Evolutionary conservation across 2,797 vertebrate genomes (phyloP), one percentile per base, ranked within the genome.

Genomic region (Zenarchopterus dispar): DNA sequence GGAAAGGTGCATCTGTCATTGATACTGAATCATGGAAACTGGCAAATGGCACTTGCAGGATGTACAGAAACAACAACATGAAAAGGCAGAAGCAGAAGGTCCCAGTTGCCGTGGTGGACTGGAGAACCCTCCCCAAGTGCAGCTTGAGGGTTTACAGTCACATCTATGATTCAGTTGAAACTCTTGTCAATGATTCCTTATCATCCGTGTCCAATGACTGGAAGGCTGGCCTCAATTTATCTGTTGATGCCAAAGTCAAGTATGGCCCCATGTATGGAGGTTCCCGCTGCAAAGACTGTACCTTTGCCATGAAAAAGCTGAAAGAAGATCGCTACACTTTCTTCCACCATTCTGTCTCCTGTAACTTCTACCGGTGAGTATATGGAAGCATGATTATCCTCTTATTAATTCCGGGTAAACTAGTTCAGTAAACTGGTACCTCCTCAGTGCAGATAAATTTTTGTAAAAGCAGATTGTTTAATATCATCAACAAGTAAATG

Each of bases 301-400:
- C 7, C 1, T 87, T 78, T 47, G 82, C 36, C 0, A 84, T 82
- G 77, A 0, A 24, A 23, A 89, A 87, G 59, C 86, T 87, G 2
- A 91, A 91, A 68, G 6, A 71, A 47, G 91, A 93, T 62, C 85
- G 19, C 8, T 90, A 76, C 75, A 73, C n/a, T 23, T 93, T 93
- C 69, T 26, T 78, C 17, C 62, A 65, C 3, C 91, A 91, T 47
- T 61, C 59, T 4, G 57, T 84, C 3, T 7, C 54, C 15, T 92
- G 91, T 28, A 62, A 8, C 21, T 77, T 77, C 50, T 91, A 93
- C 55, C 17, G 77, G 89, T 92, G 52, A 84, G 73, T 60, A 41
- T 26, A 4, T 11, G 6, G 9, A 42, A n/a, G 7, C 6, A 10
- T 36, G 9, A 5, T 18, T 53, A 21, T 13, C 15, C 33, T 9